phyloP scores from a whole-genome alignment of 2,797 vertebrate species.

The Eremophila alpestris region DNA sequence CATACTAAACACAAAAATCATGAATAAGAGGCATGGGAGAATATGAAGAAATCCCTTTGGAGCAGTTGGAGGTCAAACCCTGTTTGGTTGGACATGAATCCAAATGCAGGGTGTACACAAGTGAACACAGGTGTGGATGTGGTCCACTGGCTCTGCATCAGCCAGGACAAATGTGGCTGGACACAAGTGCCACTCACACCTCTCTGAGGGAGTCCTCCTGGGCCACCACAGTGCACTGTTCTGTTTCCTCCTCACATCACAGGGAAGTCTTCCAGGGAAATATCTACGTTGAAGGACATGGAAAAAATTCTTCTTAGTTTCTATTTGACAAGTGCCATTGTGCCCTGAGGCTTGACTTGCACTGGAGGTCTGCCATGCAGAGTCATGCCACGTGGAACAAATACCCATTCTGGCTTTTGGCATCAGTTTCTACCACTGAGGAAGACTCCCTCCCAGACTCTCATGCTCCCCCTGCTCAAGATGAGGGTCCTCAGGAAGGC shows the following conservation, averaged over 20 bases:
- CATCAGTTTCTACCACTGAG: not conserved
- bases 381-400: fast-evolving
- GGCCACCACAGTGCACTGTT: fast-evolving
- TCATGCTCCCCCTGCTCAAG: not conserved
- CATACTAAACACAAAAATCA: not conserved
- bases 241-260: not conserved
- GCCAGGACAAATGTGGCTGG: not conserved
- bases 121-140: not conserved
- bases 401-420: not conserved
- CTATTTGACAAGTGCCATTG: not conserved
- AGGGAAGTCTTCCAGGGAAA: not conserved
- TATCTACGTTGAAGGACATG: not conserved
- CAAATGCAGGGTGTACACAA: not conserved
- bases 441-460: not conserved
- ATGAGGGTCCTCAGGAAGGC: not conserved
- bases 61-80: not conserved
- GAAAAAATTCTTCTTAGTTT: not conserved
- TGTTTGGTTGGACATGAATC: not conserved
- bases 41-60: not conserved
- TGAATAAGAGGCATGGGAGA: not conserved
- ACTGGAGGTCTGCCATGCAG: not conserved
- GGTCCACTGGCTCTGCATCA: not conserved
- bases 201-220: not conserved
- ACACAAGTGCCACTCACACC: not conserved
- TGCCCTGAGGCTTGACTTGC: not conserved